Base-by-base conservation (phyloP, 2,888 invertebrate species). In the Leptura quadrifasciata region DNA sequence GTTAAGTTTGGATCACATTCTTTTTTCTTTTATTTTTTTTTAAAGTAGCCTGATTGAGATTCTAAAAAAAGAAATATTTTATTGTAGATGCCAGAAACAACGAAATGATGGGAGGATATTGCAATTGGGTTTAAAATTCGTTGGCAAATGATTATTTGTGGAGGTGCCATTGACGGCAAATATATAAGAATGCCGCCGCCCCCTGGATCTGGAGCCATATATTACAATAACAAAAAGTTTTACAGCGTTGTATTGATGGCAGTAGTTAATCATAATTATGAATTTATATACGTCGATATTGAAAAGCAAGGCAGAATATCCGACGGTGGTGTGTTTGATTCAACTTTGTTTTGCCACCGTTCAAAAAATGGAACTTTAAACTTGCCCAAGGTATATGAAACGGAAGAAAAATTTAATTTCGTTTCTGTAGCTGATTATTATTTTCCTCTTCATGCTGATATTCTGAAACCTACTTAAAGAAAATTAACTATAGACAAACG, bases 391-490 rank as follows among this genome's bases (percentile, higher is more conserved):
- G 73, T 35, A 73, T 54, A 39, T 39, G 39, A 39, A 39, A 12
- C 39, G 12, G 39, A 39, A 39, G 39, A 39, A 12, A 39, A 39
- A 12, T 63, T 76, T 17, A 80, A 80, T 52, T 82, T 81, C 67
- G 76, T 82, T 12, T 77, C 81, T 75, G 39, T 81, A 35, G 76
- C 75, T 27, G 81, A 84, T 39, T 77, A 77, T 65, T 74, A 78
- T 54, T 79, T 79, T 73, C 64, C 78, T 68, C 63, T 81, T 47
- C 65, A 77, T 52, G 57, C 75, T 47, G 69, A 78, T 60, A 81
- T 84, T 68, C 78, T 84, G 52, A 84, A 84, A 78, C 82, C 83
- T 78, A 77, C 81, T 24, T 80, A 79, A 78, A 75, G 47, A 58
- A 57, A 58, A 17, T 68, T 75, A 24, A 61, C 63, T 6, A 27